A percentile compares a stretch with the other conserved stretches of the same genome.
Evolutionary conservation across 2,113 vertebrate species (phyloP).

Genomic region (Paradisaea rubra): DNA sequence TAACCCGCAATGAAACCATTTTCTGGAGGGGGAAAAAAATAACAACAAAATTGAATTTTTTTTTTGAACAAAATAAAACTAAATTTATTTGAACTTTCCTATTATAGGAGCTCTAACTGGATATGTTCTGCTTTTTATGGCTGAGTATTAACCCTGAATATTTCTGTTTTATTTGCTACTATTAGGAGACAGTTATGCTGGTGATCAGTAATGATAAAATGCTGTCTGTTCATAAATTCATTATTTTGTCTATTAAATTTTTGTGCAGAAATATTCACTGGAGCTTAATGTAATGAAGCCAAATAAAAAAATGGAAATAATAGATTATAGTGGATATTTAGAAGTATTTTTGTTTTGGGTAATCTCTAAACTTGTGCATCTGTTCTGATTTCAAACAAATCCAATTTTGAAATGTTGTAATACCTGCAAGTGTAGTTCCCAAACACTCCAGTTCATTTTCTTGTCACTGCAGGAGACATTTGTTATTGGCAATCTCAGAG

Average conservation of each 20-base stretch:
- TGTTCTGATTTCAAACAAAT: constrained; percentile 22
- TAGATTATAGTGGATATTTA: background rate
- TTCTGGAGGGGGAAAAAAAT: background rate
- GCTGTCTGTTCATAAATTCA: background rate
- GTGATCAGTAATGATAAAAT: background rate
- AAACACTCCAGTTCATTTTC: constrained; percentile 48
- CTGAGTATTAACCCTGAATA: background rate
- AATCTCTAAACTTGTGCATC: constrained; percentile 10
- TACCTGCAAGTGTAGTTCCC: constrained; percentile 24
- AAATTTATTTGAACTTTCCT: background rate
- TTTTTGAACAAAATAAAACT: background rate
- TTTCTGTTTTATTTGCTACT: background rate
- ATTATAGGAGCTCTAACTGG: background rate
- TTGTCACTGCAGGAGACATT: constrained; percentile 60
- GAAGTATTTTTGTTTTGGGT: background rate
- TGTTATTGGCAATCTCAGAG: constrained; percentile 50
- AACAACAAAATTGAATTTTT: background rate
- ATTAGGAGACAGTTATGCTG: background rate
- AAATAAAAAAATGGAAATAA: background rate
- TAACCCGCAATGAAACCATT: background rate
- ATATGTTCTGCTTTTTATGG: background rate
- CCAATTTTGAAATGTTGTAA: constrained; percentile 3
- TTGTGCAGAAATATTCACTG: background rate
- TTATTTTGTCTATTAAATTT: background rate
- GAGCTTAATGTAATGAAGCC: background rate